phyloP scores from a whole-genome alignment of 2,888 invertebrate genomes.

The Helleia helle region DNA sequence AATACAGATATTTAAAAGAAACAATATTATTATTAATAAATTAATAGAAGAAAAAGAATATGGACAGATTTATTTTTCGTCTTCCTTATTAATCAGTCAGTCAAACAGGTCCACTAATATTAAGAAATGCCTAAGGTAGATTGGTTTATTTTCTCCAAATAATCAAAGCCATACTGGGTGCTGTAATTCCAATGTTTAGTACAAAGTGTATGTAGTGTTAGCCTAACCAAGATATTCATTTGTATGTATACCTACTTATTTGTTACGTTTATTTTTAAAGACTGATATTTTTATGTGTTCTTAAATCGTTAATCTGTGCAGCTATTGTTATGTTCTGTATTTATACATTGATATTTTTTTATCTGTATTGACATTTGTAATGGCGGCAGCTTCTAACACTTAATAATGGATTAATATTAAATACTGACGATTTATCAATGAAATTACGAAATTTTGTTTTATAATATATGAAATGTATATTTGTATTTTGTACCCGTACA shows the following conservation, averaged over 20 bases:
- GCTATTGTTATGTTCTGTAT: conserved; percentile 16
- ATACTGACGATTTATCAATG: background rate
- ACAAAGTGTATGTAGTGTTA: conserved; percentile 39
- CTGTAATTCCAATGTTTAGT: conserved; percentile 48
- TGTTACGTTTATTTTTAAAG: conserved; percentile 33
- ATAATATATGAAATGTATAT: conserved; percentile 8
- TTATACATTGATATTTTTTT: conserved; percentile 12
- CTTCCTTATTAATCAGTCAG: background rate
- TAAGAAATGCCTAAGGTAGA: too few relatives aligned
- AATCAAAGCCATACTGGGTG: conserved; percentile 34
- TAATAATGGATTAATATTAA: background rate
- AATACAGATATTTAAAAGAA: too few relatives aligned
- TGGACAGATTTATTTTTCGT: background rate
- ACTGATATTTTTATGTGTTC: conserved; percentile 52
- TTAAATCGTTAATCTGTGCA: conserved; percentile 23
- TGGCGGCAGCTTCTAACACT: background rate
- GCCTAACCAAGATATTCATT: conserved; percentile 24
- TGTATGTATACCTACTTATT: conserved; percentile 27
- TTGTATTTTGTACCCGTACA: conserved; percentile 22
- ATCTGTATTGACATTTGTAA: background rate
- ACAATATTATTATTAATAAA: background rate
- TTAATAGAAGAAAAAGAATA: background rate
- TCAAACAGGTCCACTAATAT: conserved; percentile 3
- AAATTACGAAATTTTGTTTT: background rate
- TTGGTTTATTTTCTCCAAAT: conserved; percentile 5